A percentile compares a stretch with the other conserved stretches of the same genome.
Conservation (phyloP, 2,113 vertebrate species). For the Oenanthe melanoleuca region DNA sequence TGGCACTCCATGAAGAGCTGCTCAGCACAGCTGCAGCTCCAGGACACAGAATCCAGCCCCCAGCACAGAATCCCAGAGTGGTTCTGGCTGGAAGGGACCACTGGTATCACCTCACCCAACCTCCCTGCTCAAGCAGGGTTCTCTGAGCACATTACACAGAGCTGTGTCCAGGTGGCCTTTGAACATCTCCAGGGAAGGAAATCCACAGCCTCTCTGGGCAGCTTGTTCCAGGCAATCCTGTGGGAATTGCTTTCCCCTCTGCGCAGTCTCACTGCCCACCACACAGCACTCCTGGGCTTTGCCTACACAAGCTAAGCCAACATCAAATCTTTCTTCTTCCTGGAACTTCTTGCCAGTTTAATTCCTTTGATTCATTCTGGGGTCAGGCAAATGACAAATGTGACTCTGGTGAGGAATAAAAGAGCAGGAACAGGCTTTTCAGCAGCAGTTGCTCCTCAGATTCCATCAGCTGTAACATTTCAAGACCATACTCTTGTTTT, state of each 20-base stretch:
- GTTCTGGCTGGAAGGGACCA: neutral
- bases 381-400: neutral
- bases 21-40: neutral
- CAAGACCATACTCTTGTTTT: neutral
- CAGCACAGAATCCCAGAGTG: neutral
- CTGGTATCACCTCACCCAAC: neutral
- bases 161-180: neutral
- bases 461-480: neutral
- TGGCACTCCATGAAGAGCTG: neutral
- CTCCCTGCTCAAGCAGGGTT: neutral
- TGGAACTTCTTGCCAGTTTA: neutral
- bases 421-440: neutral
- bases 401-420: neutral
- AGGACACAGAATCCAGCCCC: neutral
- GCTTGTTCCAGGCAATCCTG: neutral
- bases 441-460: neutral
- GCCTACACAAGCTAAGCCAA: neutral
- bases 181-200: neutral
- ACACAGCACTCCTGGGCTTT: neutral
- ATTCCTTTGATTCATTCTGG: neutral
- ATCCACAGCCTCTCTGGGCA: neutral
- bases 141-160: neutral
- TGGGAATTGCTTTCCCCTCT: neutral
- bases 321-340: neutral
- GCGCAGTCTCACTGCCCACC: neutral